These are phyloP conservation scores for Diacarnus erythraeanus DNA, from an alignment of 37 sponge, comb jelly and placozoan species.

Conservation along the genomic window DNA sequence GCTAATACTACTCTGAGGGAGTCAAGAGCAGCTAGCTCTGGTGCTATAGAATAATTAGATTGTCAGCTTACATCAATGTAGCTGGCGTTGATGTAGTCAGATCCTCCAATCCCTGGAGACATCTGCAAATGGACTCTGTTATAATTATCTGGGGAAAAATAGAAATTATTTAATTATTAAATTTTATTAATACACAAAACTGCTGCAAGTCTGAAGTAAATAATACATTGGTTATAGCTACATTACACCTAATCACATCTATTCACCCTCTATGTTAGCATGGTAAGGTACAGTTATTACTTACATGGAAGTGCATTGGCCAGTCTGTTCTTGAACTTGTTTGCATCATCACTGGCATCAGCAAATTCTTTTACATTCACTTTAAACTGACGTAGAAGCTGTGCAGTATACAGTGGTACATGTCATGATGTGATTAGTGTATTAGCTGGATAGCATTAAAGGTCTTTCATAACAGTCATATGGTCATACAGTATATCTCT, in stretches of 20 bases:
- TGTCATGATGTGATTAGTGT: too few species aligned
- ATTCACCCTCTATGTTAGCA: not conserved
- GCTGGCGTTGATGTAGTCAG: constrained; percentile 88
- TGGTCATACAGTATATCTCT: too few species aligned
- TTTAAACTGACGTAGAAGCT: constrained; percentile 51
- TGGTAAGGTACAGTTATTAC: not conserved
- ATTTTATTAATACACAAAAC: not conserved
- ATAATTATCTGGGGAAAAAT: constrained; percentile 53
- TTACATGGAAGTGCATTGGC: constrained; percentile 79
- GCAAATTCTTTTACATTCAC: constrained; percentile 56
- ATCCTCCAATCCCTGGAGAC: constrained; percentile 67
- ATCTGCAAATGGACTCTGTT: constrained; percentile 59
- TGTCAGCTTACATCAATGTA: constrained; percentile 60
- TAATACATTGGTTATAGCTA: not conserved
- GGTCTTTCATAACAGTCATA: too few species aligned
- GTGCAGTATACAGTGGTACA: too few species aligned
- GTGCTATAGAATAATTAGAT: too few species aligned
- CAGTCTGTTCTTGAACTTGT: constrained; percentile 74
- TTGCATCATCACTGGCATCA: constrained; percentile 58
- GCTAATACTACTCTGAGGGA: not conserved
- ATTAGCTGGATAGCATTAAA: too few species aligned
- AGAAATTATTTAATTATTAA: not conserved
- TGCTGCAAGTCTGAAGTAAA: not conserved
- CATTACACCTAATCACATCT: too few species aligned
- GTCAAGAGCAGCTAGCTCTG: too few species aligned